phyloP scores from a whole-genome alignment of 2,797 vertebrate genomes.

The Clarias fuscus region DNA sequence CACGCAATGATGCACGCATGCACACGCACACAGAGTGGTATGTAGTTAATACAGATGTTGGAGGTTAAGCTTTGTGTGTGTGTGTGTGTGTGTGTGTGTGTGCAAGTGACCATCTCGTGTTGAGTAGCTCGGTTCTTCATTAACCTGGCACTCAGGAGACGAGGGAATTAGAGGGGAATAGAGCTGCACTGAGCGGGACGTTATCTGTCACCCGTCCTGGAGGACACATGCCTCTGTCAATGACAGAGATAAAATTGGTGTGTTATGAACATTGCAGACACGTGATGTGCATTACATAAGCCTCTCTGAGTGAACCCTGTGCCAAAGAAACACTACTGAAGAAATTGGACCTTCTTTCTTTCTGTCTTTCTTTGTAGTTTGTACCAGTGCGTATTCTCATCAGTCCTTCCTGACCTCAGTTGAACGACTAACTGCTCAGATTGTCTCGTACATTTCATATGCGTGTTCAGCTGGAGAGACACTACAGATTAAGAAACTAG shows the following conservation, averaged over 20 bases:
- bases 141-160: constrained; percentile 14
- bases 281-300: constrained; percentile 45
- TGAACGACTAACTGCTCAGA: neutral
- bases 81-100: neutral
- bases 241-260: constrained; percentile 41
- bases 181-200: constrained; percentile 2
- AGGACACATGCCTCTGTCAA: constrained; percentile 50
- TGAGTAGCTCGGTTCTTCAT: constrained; percentile 21
- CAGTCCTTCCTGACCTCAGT: neutral
- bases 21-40: constrained; percentile 18
- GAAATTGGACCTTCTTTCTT: neutral
- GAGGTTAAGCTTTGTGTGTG: neutral
- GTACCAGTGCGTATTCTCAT: neutral
- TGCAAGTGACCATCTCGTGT: constrained; percentile 13
- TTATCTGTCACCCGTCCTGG: constrained; percentile 34
- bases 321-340: constrained; percentile 29
- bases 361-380: neutral
- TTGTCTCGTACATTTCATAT: neutral
- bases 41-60: constrained; percentile 31
- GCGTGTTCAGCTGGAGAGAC: neutral
- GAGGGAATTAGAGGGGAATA: constrained; percentile 33
- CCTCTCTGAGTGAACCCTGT: constrained; percentile 23
- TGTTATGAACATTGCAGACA: constrained; percentile 43
- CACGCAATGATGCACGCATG: constrained; percentile 20
- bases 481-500: neutral